These are phyloP conservation scores for Willisornis vidua DNA, from an alignment of 2,113 vertebrate genomes.

Conservation along the genomic window DNA sequence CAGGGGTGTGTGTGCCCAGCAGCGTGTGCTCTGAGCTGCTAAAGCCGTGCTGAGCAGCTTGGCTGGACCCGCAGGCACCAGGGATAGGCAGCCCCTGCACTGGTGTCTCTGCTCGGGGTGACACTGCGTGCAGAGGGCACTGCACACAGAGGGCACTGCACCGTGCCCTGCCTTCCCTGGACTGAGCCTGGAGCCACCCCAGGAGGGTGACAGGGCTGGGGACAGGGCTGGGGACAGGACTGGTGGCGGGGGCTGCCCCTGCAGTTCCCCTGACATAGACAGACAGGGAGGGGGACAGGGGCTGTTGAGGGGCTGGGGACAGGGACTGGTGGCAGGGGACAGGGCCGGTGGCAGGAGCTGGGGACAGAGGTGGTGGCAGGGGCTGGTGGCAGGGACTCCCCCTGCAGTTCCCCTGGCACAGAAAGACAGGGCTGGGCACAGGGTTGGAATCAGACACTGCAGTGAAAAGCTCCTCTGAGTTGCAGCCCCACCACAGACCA, in stretches of 20 bases:
- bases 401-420: not conserved
- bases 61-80: conserved; percentile 4
- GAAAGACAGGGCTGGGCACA: not conserved
- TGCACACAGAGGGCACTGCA: not conserved
- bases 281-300: too few species aligned
- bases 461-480: not conserved
- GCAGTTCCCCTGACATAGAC: too few species aligned
- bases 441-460: not conserved
- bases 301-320: too few species aligned
- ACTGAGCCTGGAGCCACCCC: not conserved
- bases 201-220: too few species aligned
- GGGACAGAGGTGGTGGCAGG: too few species aligned
- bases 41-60: not conserved
- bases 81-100: not conserved
- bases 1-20: not conserved
- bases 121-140: not conserved
- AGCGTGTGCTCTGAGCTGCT: not conserved
- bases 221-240: too few species aligned
- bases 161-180: not conserved
- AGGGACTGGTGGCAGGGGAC: too few species aligned
- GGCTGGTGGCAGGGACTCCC: too few species aligned
- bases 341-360: too few species aligned
- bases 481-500: not conserved
- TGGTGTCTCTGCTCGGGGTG: not conserved
- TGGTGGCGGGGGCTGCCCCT: too few species aligned